These are phyloP conservation scores for Clytia hemisphaerica DNA, from an alignment of 30 jellyfish, hydroid and myxozoan species.

Conservation along the genomic window DNA sequence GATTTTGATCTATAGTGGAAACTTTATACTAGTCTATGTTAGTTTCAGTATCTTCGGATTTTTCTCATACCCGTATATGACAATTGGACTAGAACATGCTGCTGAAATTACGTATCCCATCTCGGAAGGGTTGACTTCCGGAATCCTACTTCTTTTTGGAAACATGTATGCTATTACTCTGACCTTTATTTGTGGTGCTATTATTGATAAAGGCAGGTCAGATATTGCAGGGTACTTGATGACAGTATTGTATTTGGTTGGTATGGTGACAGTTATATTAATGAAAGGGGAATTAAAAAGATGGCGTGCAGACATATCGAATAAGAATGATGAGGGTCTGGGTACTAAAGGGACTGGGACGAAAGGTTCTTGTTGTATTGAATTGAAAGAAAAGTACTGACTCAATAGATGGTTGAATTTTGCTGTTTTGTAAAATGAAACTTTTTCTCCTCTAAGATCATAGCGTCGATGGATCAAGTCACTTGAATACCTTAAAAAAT, in stretches of 20 bases:
- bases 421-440: no score
- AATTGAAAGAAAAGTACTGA: no score
- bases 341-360: no score
- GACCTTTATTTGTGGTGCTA: slow-evolving; percentile 43
- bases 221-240: slow-evolving; percentile 64
- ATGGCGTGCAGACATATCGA: no score
- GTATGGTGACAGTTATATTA: slow-evolving; percentile 15
- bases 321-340: no score
- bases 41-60: slow-evolving; percentile 50
- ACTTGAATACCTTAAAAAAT: no score
- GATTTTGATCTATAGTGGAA: slow-evolving; percentile 19
- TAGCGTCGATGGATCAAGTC: no score
- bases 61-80: slow-evolving; percentile 61
- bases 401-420: no score
- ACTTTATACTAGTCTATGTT: slow-evolving; percentile 28
- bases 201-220: slow-evolving; percentile 40
- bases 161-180: slow-evolving; percentile 51
- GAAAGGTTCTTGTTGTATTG: no score
- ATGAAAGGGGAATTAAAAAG: slow-evolving; percentile 57
- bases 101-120: slow-evolving; percentile 89
- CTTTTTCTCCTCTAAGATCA: no score
- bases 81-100: slow-evolving; percentile 89
- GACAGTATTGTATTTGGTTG: slow-evolving; percentile 44
- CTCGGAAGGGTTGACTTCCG: slow-evolving; percentile 80
- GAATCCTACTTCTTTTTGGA: slow-evolving; percentile 47